Evolutionary conservation across 2,113 vertebrate species (phyloP).

Genomic region (Lophochroa leadbeateri): DNA sequence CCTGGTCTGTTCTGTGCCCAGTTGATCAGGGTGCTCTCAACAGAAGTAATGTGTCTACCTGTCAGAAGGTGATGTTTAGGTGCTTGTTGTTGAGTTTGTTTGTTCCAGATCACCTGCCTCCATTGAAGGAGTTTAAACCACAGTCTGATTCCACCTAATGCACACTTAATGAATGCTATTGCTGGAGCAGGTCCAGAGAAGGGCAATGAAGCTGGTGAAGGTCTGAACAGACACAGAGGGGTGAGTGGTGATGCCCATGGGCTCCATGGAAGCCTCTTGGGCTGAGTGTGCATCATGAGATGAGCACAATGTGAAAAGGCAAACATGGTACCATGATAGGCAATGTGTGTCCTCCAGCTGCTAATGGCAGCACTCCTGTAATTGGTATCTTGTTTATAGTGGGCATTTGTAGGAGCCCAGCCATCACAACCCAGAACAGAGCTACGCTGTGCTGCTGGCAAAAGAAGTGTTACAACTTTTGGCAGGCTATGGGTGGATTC

Average conservation of each 20-base stretch:
- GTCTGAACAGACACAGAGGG: background rate
- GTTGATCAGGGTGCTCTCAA: background rate
- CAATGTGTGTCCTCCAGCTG: background rate
- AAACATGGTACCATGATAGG: accelerated
- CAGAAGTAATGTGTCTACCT: accelerated
- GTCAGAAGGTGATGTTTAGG: background rate
- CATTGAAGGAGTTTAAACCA: background rate
- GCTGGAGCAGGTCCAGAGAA: background rate
- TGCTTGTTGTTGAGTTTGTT: background rate
- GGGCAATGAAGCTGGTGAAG: background rate
- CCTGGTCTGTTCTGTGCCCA: too few relatives aligned
- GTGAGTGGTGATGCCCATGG: accelerated
- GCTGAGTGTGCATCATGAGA: background rate
- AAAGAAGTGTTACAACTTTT: background rate
- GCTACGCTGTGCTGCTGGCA: background rate
- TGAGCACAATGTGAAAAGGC: background rate
- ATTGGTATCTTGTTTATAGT: background rate
- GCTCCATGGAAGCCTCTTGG: background rate
- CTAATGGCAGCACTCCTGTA: background rate
- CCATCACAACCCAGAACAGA: background rate
- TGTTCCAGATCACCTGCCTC: accelerated
- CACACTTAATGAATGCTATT: background rate
- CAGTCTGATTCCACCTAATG: background rate
- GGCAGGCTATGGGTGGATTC: background rate
- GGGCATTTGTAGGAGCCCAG: background rate